Conservation (phyloP, 1,140 invertebrate species). For the Aphaenogaster floridana region DNA sequence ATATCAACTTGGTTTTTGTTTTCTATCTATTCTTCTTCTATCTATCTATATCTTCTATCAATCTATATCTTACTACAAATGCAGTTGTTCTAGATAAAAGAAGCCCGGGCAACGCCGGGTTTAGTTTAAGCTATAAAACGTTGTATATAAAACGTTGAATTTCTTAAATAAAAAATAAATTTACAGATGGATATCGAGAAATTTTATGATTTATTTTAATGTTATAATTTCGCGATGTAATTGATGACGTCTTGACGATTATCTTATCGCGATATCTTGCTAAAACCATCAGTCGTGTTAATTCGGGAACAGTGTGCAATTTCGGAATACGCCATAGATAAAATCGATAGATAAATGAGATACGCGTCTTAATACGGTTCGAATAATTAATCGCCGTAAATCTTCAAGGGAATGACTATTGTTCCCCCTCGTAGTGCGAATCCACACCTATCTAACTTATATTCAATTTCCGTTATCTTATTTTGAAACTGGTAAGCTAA, state of each 20-base stretch:
- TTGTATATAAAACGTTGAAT: background rate
- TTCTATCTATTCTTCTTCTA: too few relatives aligned
- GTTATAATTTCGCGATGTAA: background rate
- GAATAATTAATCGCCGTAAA: conserved; percentile 52
- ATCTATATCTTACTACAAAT: too few relatives aligned
- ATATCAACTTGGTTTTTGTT: too few relatives aligned
- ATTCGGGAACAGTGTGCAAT: background rate
- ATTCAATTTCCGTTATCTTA: conserved; percentile 55
- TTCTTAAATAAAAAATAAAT: background rate
- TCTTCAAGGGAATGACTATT: background rate
- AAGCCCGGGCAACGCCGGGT: too few relatives aligned
- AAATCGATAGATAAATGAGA: conserved; percentile 39
- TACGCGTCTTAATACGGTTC: conserved; percentile 20
- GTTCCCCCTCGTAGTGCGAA: background rate
- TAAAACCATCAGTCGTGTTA: background rate
- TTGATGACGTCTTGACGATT: background rate
- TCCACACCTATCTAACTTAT: background rate
- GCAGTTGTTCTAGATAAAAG: too few relatives aligned
- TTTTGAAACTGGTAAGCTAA: conserved; percentile 22
- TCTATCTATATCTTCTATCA: too few relatives aligned
- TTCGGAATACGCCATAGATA: background rate
- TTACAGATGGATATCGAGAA: background rate
- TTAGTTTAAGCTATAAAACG: too few relatives aligned
- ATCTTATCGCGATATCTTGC: background rate
- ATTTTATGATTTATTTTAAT: background rate